Base-by-base conservation (phyloP, 2,888 invertebrate species). In the Monochamus alternatus region DNA sequence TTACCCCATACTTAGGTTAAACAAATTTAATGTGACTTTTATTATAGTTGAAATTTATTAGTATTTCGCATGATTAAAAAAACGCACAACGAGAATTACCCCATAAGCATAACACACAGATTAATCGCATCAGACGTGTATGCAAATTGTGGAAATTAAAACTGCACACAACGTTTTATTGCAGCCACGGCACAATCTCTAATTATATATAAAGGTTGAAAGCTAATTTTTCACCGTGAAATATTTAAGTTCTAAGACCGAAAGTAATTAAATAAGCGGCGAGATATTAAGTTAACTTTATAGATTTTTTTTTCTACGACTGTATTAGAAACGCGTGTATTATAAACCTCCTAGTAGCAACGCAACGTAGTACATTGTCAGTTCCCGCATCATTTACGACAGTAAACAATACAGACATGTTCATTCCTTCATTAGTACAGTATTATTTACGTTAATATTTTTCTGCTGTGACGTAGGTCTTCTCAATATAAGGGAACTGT, bases 11-110 rank as follows among this genome's bases (percentile, higher is more conserved):
- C 69, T 76, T 76, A 75, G 59, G 74, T 81, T 79, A 76, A 76
- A 78, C 81, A 80, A 83, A 82, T 83, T 79, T 77, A 81, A 84
- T 77, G 81, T 78, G 83, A 81, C 82, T 82, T 83, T 84, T 81
- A 81, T 81, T 81, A 76, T 71, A 76, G 77, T 76, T 74, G 73
- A 80, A 82, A 83, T 83, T 83, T 82, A 83, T 83, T 83, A 80
- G 82, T 73, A 78, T 71, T 80, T 83, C 65, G 83, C 83, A 83
- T 83, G 82, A 80, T 81, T 77, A 73, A 78, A 80, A 81, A 81
- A 80, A 78, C 78, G 76, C 79, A 80, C 78, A 78, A 75, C 76
- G 78, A 55, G 75, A 79, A 81, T 80, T 79, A 80, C 77, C 73
- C 75, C 76, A 70, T 77, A 76, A 77, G 75, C 79, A 75, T 76